Evolutionary conservation across 2,113 vertebrate genomes (phyloP).

Genomic region (Colius striatus): DNA sequence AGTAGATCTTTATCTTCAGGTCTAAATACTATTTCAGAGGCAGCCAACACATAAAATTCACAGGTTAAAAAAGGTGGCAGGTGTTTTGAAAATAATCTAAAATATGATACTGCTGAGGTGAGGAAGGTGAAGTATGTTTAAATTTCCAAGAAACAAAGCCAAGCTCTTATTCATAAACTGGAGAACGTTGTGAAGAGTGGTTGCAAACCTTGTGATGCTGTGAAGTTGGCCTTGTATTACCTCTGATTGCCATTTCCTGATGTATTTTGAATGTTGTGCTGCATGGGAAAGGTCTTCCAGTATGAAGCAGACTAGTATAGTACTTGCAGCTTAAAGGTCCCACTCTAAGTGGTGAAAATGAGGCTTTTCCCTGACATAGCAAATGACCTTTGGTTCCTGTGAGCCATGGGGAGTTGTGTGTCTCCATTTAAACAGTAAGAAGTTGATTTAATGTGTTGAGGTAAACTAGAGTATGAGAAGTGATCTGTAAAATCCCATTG

Average conservation of each 20-base stretch:
- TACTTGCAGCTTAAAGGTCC: background rate
- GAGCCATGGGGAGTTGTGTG: background rate
- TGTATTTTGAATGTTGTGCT: background rate
- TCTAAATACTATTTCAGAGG: background rate
- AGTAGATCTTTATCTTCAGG: background rate
- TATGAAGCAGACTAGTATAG: background rate
- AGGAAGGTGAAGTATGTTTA: background rate
- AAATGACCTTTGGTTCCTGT: background rate
- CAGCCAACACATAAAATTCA: background rate
- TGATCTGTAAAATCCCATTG: accelerated
- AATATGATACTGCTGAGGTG: background rate
- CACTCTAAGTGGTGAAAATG: background rate
- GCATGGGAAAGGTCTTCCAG: background rate
- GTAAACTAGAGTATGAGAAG: background rate
- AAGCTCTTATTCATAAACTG: background rate
- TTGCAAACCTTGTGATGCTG: background rate
- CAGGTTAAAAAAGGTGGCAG: background rate
- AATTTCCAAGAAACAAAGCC: background rate
- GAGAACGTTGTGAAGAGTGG: background rate
- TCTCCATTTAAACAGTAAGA: background rate
- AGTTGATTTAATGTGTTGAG: background rate
- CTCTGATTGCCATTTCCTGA: background rate
- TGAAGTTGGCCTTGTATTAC: background rate
- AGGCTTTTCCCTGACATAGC: background rate
- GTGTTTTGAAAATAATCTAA: background rate